Evolutionary conservation across 2,797 vertebrate genomes (phyloP).

Genomic region (Platyrinchus mystaceus): DNA sequence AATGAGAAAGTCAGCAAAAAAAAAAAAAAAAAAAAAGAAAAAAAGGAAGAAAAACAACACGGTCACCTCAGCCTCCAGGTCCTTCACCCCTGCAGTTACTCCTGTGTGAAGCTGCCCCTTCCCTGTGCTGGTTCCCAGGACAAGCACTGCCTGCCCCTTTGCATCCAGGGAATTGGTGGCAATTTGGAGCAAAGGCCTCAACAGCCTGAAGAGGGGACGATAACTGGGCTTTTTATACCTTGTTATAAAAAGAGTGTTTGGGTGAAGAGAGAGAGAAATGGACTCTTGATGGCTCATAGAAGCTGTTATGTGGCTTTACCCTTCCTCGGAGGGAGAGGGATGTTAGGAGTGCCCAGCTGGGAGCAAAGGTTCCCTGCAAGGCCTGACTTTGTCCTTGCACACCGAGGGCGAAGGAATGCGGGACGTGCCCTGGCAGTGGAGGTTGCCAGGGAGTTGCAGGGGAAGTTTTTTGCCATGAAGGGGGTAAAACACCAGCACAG

Average conservation of each 20-base stretch:
- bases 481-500: background rate
- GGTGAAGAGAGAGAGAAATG: background rate
- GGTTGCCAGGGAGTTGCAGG: background rate
- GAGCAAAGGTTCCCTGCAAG: background rate
- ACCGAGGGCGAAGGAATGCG: background rate
- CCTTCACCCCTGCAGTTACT: background rate
- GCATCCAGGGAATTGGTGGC: background rate
- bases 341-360: background rate
- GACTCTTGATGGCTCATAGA: background rate
- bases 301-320: background rate
- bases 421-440: background rate
- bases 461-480: background rate
- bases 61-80: background rate
- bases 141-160: background rate
- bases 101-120: background rate
- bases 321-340: background rate
- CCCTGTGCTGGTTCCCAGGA: background rate
- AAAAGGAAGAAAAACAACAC: background rate
- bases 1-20: background rate
- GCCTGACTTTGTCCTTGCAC: background rate
- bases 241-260: background rate
- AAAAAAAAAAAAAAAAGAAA: background rate
- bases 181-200: background rate
- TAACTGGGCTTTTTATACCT: background rate
- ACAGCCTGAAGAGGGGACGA: background rate